Evolutionary conservation across 2,113 vertebrate species (phyloP), one percentile per base, ranked within the genome.

Genomic region (Sclerurus mexicanus): DNA sequence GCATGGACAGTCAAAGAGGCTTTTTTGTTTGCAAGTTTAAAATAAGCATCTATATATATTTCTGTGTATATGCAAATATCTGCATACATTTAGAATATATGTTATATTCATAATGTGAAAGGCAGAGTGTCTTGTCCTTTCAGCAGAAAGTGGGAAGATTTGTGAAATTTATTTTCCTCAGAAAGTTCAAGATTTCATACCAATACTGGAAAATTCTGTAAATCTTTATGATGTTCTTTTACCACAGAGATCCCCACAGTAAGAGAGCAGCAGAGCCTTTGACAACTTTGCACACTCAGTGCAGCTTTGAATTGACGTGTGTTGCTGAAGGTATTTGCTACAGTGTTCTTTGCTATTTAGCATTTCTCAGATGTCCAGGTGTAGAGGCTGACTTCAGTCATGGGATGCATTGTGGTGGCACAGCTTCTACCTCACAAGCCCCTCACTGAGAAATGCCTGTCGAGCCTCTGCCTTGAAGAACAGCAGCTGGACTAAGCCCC

Each of bases 381-480:
- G 17, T 12, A 47, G 23, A 46, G 28, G 46, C 10, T 4, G 28
- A 75, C n/a, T 75, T 30, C 7, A 60, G 6, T n/a, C 46, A 22
- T 12, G 46, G 37, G 33, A 9, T 52, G 19, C 28, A 14, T 21
- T 68, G 53, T 40, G 25, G 39, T n/a, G n/a, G n/a, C 53, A 58
- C n/a, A 55, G 28, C 40, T 79, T 31, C 24, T 24, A 6, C 49
- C n/a, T n/a, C 23, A 30, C 39, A 40, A 42, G 12, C 60, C 12
- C 28, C 27, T 63, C 60, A 20, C 35, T 30, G 39, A 47, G 10
- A 53, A 89, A 22, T 22, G 33, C 39, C 47, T 2, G 0, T 75
- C 21, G 53, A 39, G 13, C 11, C 19, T 53, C 0, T 0, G n/a
- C 39, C 10, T 40, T 40, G 39, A 40, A 3, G 14, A 53, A 8